Evolutionary conservation across 2,888 invertebrate species (phyloP).

Genomic region (Melikaiella ostensackeni): DNA sequence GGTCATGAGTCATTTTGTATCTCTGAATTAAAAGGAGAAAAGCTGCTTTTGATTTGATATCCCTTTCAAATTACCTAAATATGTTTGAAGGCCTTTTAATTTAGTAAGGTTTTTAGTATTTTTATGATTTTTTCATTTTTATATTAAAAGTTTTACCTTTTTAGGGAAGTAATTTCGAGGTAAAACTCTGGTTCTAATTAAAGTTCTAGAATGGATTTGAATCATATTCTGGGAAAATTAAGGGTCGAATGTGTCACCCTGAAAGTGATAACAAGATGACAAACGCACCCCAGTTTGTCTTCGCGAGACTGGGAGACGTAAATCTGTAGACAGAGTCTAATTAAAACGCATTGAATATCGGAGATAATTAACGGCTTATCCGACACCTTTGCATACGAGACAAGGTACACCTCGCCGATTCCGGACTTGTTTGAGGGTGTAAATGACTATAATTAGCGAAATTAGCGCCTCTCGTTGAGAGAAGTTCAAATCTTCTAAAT

Average conservation of each 20-base stretch:
- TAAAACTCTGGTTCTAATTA: slow-evolving; percentile 10
- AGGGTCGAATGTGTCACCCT: slow-evolving; percentile 12
- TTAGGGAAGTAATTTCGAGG: neutral
- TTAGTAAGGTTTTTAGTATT: neutral
- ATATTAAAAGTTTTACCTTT: too few species aligned
- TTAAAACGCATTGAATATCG: slow-evolving; percentile 67
- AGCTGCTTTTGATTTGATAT: neutral
- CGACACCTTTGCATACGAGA: slow-evolving; percentile 51
- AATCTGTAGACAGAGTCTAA: slow-evolving; percentile 60
- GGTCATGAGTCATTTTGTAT: neutral
- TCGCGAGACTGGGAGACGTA: slow-evolving; percentile 42
- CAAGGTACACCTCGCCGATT: slow-evolving; percentile 9
- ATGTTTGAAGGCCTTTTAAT: neutral
- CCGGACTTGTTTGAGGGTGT: slow-evolving; percentile 5
- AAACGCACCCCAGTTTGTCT: slow-evolving; percentile 50
- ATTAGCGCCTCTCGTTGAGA: slow-evolving; percentile 39
- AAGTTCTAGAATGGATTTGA: neutral
- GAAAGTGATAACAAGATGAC: slow-evolving; percentile 44
- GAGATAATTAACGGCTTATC: slow-evolving; percentile 65
- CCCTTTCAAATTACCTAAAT: neutral
- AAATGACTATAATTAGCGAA: slow-evolving; percentile 57
- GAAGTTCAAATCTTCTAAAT: neutral
- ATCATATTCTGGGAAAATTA: slow-evolving; percentile 16
- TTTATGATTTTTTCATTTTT: too few species aligned
- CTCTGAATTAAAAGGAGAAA: neutral